phyloP scores from a whole-genome alignment of 2,113 vertebrate genomes.

The Tragulus kanchil region DNA sequence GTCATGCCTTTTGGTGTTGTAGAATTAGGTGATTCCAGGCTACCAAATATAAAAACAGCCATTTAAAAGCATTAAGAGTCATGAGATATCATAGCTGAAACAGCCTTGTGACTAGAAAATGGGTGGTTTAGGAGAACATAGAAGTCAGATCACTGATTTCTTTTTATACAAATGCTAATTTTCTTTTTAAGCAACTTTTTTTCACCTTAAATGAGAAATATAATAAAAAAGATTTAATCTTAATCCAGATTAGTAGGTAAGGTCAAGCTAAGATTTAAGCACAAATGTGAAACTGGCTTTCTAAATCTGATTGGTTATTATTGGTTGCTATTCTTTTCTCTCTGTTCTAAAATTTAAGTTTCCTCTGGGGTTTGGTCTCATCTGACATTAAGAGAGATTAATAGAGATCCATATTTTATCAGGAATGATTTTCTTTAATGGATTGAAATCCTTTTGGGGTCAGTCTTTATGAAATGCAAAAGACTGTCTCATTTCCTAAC shows the following conservation, averaged over 20 bases:
- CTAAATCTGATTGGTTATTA: neutral
- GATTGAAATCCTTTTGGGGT: neutral
- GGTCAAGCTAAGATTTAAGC: constrained; percentile 43
- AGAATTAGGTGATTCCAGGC: neutral
- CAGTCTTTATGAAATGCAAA: neutral
- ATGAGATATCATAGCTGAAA: neutral
- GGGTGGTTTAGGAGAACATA: neutral
- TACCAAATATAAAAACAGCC: neutral
- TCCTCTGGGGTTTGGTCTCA: neutral
- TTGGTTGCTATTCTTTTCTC: neutral
- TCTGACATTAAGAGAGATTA: neutral
- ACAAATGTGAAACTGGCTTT: neutral
- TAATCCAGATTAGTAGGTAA: neutral
- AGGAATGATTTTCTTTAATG: constrained; percentile 45
- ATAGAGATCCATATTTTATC: neutral
- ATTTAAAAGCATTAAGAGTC: neutral
- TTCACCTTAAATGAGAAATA: neutral
- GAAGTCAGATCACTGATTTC: neutral
- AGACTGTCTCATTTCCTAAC: neutral
- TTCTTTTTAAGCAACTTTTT: neutral
- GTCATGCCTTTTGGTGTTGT: neutral
- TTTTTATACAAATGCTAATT: neutral
- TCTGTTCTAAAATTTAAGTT: constrained; percentile 32
- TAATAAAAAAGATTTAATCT: constrained; percentile 18
- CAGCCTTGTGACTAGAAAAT: neutral